Evolutionary conservation across 2,888 invertebrate genomes (phyloP).

Genomic region (Romanomermis culicivorax): DNA sequence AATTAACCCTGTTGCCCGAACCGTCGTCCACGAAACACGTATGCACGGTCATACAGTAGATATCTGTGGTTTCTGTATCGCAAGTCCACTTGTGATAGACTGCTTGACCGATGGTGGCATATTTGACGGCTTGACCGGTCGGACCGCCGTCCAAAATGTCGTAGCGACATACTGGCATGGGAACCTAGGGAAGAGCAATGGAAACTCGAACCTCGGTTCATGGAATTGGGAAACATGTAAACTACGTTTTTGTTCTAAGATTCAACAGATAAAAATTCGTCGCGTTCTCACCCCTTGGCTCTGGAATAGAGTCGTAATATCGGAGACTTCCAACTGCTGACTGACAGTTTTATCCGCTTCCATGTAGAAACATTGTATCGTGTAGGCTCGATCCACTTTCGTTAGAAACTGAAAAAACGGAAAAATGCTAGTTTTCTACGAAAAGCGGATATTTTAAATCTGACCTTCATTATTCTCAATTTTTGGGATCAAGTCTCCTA

Average conservation of each 20-base stretch:
- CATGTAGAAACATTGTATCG: conserved; percentile 2
- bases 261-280: too few species aligned
- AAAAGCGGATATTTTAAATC: too few species aligned
- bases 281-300: too few species aligned
- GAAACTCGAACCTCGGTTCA: too few species aligned
- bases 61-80: conserved; percentile 1
- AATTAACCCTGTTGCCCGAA: conserved; percentile 9
- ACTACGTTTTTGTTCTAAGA: too few species aligned
- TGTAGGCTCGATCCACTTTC: conserved; percentile 3
- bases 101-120: conserved; percentile 1
- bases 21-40: conserved; percentile 5
- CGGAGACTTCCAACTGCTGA: conserved; percentile 4
- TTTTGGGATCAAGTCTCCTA: too few species aligned
- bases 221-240: too few species aligned
- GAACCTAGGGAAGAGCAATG: too few species aligned
- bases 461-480: too few species aligned
- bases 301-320: neutral
- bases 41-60: neutral
- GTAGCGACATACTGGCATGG: conserved; percentile 3
- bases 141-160: neutral
- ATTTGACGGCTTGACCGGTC: neutral
- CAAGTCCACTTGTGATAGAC: conserved; percentile 8
- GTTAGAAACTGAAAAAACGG: neutral
- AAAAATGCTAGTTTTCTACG: neutral
- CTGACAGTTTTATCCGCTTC: conserved; percentile 3